phyloP scores from a whole-genome alignment of 2,888 invertebrate species.

The Cantharis rufa region DNA sequence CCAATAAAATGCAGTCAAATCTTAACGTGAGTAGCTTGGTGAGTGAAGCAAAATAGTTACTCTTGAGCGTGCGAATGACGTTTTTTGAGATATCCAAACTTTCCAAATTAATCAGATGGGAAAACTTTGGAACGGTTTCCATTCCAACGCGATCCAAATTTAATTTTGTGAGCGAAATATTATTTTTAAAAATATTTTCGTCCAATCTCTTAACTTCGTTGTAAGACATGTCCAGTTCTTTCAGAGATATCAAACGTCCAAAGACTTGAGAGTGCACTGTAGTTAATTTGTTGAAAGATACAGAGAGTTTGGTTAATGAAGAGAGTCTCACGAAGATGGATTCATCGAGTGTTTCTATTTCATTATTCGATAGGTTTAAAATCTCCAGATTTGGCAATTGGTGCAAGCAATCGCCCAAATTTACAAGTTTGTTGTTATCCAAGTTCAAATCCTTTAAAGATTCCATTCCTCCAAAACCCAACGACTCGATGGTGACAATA shows the following conservation, averaged over 20 bases:
- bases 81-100: not conserved
- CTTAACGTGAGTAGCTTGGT: not conserved
- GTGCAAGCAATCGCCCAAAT: not conserved
- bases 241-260: not conserved
- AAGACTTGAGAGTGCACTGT: not conserved
- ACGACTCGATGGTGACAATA: constrained; percentile 42
- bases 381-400: not conserved
- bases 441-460: constrained; percentile 44
- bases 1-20: not conserved
- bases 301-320: not conserved
- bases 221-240: not conserved
- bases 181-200: not conserved
- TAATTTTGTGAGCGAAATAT: not conserved
- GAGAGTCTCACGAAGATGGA: not conserved
- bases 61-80: not conserved
- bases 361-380: not conserved
- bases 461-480: constrained; percentile 46
- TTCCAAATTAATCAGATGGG: not conserved
- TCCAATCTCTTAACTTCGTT: not conserved
- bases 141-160: not conserved
- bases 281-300: not conserved
- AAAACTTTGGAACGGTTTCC: not conserved
- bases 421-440: constrained; percentile 35
- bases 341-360: not conserved
- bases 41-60: not conserved